Base-by-base conservation (phyloP, 1,140 invertebrate species). In the Drosophila lowei region DNA sequence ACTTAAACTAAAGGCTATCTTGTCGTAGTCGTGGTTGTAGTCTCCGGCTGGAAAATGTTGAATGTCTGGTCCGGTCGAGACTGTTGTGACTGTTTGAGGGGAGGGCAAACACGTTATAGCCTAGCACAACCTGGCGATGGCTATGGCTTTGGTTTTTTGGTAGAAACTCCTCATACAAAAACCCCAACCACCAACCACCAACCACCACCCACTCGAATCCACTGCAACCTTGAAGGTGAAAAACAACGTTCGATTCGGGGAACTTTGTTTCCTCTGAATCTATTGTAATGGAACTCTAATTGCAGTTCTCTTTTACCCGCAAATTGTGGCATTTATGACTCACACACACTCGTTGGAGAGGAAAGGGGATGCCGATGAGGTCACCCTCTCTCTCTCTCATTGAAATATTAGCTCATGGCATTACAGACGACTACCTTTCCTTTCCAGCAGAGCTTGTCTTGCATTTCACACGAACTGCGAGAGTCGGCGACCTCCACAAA, bases 261-360 rank as follows among this genome's bases (percentile, higher is more conserved):
- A 53, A 73, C 43, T 63, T 67, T 61, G 53, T 43, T 49, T 71
- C 44, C 42, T 54, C 34, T 28, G n/a, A n/a, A 50, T 30, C 18
- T 7, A 8, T 42, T 44, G 48, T 42, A 72, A 70, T 57, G 60
- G 52, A 47, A 72, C 60, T 68, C 81, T 85, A 84, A 80, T 86
- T 84, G 81, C 77, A 84, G 65, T 72, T 44, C 48, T 61, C 64
- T 55, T 77, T 75, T 83, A 18, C 62, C 30, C 60, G 53, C 18
- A 79, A 77, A 68, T 70, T 80, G 81, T 77, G 66, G 80, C 77
- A 80, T 65, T 57, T 38, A 73, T 84, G 72, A 84, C 52, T 84
- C 80, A 86, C 65, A 56, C 9, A 9, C 15, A 34, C 15, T 18
- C 25, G 23, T 5, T 25, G 16, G 6, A 48, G 9, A 13, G 58